A percentile compares a stretch with the other conserved stretches of the same genome.
Evolutionary conservation across 2,797 vertebrate species (phyloP).

Genomic region (Pangasius sanitwongsei): DNA sequence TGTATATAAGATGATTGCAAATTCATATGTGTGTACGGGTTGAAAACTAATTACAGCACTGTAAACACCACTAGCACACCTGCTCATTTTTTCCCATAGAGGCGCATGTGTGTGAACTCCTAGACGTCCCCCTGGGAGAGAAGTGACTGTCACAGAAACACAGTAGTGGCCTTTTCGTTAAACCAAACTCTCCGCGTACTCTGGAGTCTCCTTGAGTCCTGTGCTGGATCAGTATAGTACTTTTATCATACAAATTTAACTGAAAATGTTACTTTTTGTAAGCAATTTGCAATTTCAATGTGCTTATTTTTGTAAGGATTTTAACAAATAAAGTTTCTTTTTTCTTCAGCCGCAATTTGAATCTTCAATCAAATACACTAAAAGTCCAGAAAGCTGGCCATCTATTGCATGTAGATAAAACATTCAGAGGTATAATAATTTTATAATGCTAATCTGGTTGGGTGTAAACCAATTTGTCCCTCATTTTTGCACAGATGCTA

Average conservation of each 20-base stretch:
- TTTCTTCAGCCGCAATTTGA: not conserved
- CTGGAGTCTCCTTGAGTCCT: not conserved
- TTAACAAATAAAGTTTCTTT: not conserved
- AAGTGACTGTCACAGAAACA: constrained; percentile 13
- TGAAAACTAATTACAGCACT: constrained; percentile 3
- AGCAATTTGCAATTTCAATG: not conserved
- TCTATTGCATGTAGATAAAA: not conserved
- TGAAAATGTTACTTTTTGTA: not conserved
- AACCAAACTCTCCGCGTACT: not conserved
- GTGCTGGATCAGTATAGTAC: not conserved
- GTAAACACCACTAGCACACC: constrained; percentile 26
- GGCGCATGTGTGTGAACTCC: constrained; percentile 10
- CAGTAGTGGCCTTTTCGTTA: not conserved
- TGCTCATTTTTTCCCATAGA: constrained; percentile 10
- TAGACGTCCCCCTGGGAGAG: not conserved
- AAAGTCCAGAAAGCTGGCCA: not conserved
- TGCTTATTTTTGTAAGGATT: not conserved
- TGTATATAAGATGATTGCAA: not conserved
- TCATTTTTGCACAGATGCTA: not conserved
- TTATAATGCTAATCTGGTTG: not conserved
- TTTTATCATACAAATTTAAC: not conserved
- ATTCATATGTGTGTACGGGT: not conserved
- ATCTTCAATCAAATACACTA: not conserved
- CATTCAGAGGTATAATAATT: not conserved
- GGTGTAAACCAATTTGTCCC: not conserved